Evolutionary conservation across 2,797 vertebrate genomes (phyloP), one percentile per base, ranked within the genome.

Genomic region (Acrossocheilus fasciatus): DNA sequence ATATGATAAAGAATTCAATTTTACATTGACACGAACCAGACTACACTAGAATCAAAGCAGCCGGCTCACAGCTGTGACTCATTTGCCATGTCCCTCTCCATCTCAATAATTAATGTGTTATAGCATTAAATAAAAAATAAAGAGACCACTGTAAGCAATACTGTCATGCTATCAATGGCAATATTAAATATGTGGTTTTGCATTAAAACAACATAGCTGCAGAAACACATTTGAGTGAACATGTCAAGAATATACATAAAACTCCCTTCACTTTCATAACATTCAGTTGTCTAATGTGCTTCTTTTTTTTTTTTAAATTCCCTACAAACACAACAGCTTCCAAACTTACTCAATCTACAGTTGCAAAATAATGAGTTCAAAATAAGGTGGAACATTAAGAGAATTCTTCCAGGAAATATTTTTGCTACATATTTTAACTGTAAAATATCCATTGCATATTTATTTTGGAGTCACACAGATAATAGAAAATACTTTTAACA

Each of bases 81-180:
- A 8, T 52, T 10, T 69, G 36, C 43, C 41, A 66, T 23, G 2
- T 18, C 15, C 8, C 11, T 23, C 9, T 15, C 18, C n/a, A 26
- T 83, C 8, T 75, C 12, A 83, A 75, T 66, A 75, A 50, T 75
- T 50, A 9, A 83, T 75, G 43, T 7, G 8, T 50, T n/a, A 36
- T 0, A 1, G 12, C 12, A 64, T 50, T 75, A 47, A 15, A 59
- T 78, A 11, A 59, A 72, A 23, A 47, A 64, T 0, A 23, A 47
- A 45, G 4, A 23, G 66, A 72, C 9, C 36, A 41, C 45, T 6
- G 43, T 47, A 72, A 39, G 20, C 66, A 43, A 41, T 18, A 43
- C 0, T 6, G 7, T 41, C 1, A 26, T 82, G 7, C 12, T 66
- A 12, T n/a, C n/a, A 70, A 11, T 36, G 50, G 1, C 5, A 23